A percentile compares a stretch with the other conserved stretches of the same genome.
Conservation (phyloP, 2,113 vertebrate species). For the Pterocles orientalis region DNA sequence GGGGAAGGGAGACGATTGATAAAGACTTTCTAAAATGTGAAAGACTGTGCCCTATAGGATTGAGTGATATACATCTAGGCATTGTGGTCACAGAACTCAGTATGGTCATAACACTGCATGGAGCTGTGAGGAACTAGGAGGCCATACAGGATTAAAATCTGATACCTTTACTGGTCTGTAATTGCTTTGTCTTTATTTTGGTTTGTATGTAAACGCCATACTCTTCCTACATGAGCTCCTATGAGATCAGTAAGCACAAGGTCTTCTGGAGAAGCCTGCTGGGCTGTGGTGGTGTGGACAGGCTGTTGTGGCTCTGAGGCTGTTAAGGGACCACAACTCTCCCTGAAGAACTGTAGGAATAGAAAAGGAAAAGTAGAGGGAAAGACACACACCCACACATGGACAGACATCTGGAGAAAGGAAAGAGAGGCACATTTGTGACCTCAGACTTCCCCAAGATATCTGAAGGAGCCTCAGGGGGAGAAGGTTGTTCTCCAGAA, state of each 20-base stretch:
- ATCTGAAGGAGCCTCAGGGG: background rate
- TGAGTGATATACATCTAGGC: background rate
- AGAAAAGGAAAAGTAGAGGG: background rate
- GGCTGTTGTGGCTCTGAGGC: background rate
- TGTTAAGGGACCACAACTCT: background rate
- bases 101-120: background rate
- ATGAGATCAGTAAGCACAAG: background rate
- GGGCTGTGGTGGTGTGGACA: background rate
- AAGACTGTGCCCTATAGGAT: background rate
- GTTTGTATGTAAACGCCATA: background rate
- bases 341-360: background rate
- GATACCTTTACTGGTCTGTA: background rate
- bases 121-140: background rate
- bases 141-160: background rate
- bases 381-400: background rate
- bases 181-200: background rate
- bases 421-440: background rate
- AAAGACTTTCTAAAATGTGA: background rate
- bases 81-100: background rate
- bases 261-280: background rate
- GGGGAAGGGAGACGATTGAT: background rate
- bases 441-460: background rate
- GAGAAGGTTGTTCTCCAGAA: background rate
- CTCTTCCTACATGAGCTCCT: background rate
- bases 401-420: background rate